Evolutionary conservation across 2,888 invertebrate species (phyloP).

Genomic region (Mactromeris polynyma): DNA sequence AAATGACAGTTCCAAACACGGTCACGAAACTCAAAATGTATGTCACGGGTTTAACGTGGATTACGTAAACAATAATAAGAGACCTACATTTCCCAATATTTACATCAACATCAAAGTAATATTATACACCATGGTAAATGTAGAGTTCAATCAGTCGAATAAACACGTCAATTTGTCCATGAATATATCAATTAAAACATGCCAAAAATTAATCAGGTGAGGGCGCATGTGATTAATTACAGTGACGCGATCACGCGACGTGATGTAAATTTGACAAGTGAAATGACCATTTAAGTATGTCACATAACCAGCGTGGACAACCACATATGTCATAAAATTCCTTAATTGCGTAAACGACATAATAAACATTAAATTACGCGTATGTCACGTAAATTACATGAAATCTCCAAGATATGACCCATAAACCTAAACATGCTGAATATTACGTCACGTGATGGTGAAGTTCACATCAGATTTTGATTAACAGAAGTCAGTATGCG

Average conservation of each 20-base stretch:
- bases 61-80: background rate
- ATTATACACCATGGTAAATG: background rate
- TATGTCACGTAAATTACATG: conserved; percentile 27
- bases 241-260: conserved; percentile 23
- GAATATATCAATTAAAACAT: conserved; percentile 40
- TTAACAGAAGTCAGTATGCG: background rate
- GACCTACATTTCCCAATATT: background rate
- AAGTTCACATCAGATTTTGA: background rate
- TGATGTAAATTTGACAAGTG: conserved; percentile 30
- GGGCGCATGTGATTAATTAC: conserved; percentile 13
- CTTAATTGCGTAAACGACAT: conserved; percentile 39
- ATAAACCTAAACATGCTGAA: conserved; percentile 9
- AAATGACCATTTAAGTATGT: conserved; percentile 36
- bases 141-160: conserved; percentile 6
- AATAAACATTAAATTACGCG: conserved; percentile 19
- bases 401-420: conserved; percentile 24
- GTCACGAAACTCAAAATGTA: background rate
- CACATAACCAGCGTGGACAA: conserved; percentile 28
- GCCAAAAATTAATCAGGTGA: conserved; percentile 33
- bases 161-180: conserved; percentile 40
- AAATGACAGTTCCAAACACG: background rate
- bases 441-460: background rate
- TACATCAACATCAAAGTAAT: conserved; percentile 6
- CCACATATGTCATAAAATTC: conserved; percentile 40
- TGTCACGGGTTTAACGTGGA: background rate